Base-by-base conservation (phyloP, 2,113 vertebrate genomes). In the Tretioscincus oriximinensis region DNA sequence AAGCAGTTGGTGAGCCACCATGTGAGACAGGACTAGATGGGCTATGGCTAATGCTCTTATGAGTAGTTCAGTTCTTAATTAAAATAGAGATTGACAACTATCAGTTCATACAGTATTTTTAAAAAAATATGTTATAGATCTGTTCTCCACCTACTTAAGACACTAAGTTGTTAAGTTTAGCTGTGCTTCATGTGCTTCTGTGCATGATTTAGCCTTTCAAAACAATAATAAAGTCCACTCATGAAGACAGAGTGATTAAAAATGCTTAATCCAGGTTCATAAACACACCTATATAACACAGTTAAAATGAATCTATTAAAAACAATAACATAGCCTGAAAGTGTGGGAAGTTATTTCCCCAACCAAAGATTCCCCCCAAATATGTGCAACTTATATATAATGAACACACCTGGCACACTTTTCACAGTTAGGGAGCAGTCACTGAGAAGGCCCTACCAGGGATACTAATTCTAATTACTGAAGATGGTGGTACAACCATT, bases 291-390 rank as follows among this genome's bases (percentile, higher is more conserved):
- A 83, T 28, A 75, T 84, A 90, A 90, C 85, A 86, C 72, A 5
- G 20, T 88, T 87, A 90, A 54, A 90, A 90, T 49, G 83, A 74
- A n/a, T n/a, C 79, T 85, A 93, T 86, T 85, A 91, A 45, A 92
- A n/a, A n/a, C n/a, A n/a, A n/a, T n/a, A n/a, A n/a, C 47, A 49
- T 6, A 7, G 47, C 47, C 12, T 54, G 51, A 54, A 54, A 54
- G 51, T 54, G 12, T n/a, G 12, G 51, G 16, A 54, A 54, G 12
- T 14, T 9, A 14, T 54, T 54, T 54, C 51, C 51, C 16, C 7
- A 14, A 14, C 51, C 51, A 54, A 54, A 54, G 47, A 14, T 54
- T n/a, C 51, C 11, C 10, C 10, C 11, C 16, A 54, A 54, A 14
- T 54, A 54, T 14, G 51, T 54, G 51, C 51, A 54, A 3, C 51